A percentile compares a stretch with the other conserved stretches of the same genome.
Conservation (phyloP, 1,140 invertebrate species). For the Pentalonia nigronervosa region DNA sequence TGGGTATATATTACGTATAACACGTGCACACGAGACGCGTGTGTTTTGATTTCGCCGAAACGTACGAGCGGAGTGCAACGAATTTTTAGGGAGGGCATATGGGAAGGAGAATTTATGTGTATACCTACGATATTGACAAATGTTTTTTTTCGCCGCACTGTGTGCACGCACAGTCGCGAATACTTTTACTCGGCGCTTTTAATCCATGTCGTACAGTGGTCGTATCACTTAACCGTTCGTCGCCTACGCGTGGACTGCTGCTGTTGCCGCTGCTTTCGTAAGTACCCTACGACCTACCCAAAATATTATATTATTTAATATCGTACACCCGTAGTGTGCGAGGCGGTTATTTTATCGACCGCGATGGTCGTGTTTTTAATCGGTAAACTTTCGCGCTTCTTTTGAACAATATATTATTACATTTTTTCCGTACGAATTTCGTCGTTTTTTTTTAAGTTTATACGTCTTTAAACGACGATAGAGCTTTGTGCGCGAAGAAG, state of each 20-base stretch:
- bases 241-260: neutral
- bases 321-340: too few species aligned
- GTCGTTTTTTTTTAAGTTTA: neutral
- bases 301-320: neutral
- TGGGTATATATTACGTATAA: too few species aligned
- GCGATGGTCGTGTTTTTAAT: neutral
- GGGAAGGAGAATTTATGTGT: too few species aligned
- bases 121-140: too few species aligned
- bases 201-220: neutral
- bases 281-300: neutral
- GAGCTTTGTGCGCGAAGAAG: neutral
- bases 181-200: too few species aligned
- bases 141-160: too few species aligned
- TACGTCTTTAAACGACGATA: neutral
- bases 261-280: neutral
- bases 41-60: too few species aligned
- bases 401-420: neutral
- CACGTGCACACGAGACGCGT: too few species aligned
- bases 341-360: neutral
- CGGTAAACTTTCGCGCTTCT: neutral
- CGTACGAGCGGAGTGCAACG: too few species aligned
- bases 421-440: neutral
- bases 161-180: too few species aligned
- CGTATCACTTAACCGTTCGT: neutral
- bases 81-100: too few species aligned